A percentile compares a stretch with the other conserved stretches of the same genome.
phyloP scores from a whole-genome alignment of 2,113 vertebrate genomes.

The Murina feae region DNA sequence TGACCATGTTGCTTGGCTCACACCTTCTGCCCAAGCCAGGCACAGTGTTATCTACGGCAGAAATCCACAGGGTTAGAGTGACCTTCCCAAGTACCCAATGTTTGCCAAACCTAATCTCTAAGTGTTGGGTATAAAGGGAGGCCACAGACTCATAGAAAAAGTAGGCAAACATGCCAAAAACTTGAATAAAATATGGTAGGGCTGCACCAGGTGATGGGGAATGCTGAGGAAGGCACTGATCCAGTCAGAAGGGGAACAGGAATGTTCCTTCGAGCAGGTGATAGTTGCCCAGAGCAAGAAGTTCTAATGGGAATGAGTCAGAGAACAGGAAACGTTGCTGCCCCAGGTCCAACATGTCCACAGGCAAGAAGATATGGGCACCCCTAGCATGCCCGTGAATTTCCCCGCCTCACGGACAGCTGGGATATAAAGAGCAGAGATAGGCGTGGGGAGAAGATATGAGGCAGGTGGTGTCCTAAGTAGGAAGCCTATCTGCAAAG shows the following conservation, averaged over 20 bases:
- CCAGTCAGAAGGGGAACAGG: background rate
- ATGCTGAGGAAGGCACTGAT: background rate
- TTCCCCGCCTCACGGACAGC: background rate
- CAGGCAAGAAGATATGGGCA: background rate
- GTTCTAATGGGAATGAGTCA: background rate
- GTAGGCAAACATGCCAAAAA: background rate
- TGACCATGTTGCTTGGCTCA: background rate
- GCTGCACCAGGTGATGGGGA: background rate
- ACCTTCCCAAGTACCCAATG: background rate
- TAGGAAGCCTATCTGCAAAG: background rate
- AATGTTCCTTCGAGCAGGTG: background rate
- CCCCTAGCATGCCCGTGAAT: background rate
- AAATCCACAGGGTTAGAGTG: background rate
- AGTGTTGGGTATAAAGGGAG: background rate
- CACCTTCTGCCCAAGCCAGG: background rate
- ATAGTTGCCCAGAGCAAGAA: no score
- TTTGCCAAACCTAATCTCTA: background rate
- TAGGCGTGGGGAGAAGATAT: no score
- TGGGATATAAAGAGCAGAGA: background rate
- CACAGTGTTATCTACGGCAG: background rate
- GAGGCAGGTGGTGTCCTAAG: fast-evolving
- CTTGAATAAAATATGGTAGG: background rate
- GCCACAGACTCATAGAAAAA: background rate
- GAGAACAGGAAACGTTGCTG: background rate
- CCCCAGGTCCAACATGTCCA: background rate